Evolutionary conservation across 2,888 invertebrate genomes (phyloP), one percentile per base, ranked within the genome.

Genomic region (Luffia ferchaultella): DNA sequence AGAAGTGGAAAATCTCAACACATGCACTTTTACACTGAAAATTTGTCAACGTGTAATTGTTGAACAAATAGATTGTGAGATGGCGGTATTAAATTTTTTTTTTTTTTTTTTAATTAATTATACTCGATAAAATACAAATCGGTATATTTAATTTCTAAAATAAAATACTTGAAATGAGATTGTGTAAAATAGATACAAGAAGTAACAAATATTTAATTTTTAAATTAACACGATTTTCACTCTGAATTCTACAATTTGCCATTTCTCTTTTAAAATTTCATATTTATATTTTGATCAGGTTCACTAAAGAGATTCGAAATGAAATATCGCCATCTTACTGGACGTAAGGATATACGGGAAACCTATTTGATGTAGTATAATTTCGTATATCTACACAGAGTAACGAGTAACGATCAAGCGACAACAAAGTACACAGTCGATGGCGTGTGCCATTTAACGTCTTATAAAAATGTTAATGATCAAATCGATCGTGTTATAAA

Each of bases 401-500:
- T 47, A 52, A 42, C 47, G 20, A 75, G 16, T 30, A 70, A 77
- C 76, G 75, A 64, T 70, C 64, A 82, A 82, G 78, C 79, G 77
- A 80, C 78, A 80, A 76, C 78, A 78, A 68, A 46, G n/a, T 70
- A 73, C 63, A 83, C 75, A 82, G 82, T 82, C 83, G 82, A 83
- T 76, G 83, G 83, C 83, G 83, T 79, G 82, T 76, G 83, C 83
- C 83, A 83, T 73, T 71, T 70, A 65, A 66, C 70, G 41, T 69
- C 69, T 64, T 60, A 68, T 64, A 64, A 73, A 69, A 67, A 59
- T 74, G 79, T 80, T 82, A 82, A 80, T 79, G 78, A 43, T 49
- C 42, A 73, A 79, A 76, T 73, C 79, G 74, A 79, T 82, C 67
- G 64, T 80, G 83, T 83, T 83, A 83, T 82, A 80, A 80, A 83